Evolutionary conservation across 2,113 vertebrate species (phyloP), one percentile per base, ranked within the genome.

Genomic region (Formicarius rufipectus): DNA sequence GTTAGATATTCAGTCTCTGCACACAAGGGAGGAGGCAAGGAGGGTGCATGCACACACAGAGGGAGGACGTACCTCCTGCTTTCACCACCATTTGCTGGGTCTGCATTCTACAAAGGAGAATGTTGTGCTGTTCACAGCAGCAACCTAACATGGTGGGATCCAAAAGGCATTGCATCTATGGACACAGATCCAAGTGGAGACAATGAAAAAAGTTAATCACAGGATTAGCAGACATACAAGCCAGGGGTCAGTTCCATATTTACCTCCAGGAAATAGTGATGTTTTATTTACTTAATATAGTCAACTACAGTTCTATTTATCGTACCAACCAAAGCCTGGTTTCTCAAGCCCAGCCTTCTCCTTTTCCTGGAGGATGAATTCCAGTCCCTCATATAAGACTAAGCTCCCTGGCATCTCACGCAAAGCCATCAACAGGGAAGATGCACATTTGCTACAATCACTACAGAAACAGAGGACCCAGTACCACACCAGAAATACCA

Each of bases 381-480:
- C 30, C 25, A 86, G 22, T 55, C 12, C 24, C 22, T 69, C 60
- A 25, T 1, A 0, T 47, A 75, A 44, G 15, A 60, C 31, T 50
- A 80, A 47, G 47, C 22, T 39, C 75, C 37, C n/a, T 30, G 23
- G 50, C n/a, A 55, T 39, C 30, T 69, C 72, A 21, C 16, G 37
- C 39, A 90, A 90, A 94, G 53, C 23, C 40, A 50, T 33, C 14
- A 77, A 42, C 28, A 74, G 7, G 7, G 35, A 80, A 60, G 17
- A 4, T 74, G 19, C 19, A 42, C 0, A 1, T n/a, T 50, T 44
- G 25, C n/a, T 73, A 68, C 0, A 1, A 50, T n/a, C 66, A 60
- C 66, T 60, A 35, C 35, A 80, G 35, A 77, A 88, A 69, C 31
- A 59, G 25, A 82, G 3, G n/a, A 85, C 50, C 31, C 62, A 33